These are phyloP conservation scores for Iguana delicatissima DNA, from an alignment of 2,797 vertebrate genomes.

Conservation along the genomic window DNA sequence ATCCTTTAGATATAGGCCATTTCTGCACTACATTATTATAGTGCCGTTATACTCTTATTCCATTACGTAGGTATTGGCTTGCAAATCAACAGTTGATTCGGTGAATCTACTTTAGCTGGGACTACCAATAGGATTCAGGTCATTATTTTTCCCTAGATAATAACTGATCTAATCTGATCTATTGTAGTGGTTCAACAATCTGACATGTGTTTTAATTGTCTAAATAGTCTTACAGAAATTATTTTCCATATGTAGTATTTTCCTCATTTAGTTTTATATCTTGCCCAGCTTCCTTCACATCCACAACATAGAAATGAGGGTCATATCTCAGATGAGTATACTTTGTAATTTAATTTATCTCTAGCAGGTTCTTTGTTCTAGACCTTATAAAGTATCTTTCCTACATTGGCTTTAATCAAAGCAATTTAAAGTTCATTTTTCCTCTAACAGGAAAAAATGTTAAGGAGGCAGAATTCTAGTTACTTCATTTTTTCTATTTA, in stretches of 20 bases:
- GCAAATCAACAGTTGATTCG: too few relatives aligned
- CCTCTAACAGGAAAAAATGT: background rate
- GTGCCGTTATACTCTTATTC: background rate
- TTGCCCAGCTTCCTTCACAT: background rate
- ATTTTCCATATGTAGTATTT: background rate
- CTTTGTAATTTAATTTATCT: conserved; percentile 13
- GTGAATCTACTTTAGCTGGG: too few relatives aligned
- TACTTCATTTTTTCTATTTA: conserved; percentile 5
- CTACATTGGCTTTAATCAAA: conserved; percentile 15
- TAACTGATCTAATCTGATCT: background rate
- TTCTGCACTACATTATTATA: too few relatives aligned
- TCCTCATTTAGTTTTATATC: conserved; percentile 18
- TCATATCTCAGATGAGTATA: background rate
- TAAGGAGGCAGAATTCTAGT: conserved; percentile 11
- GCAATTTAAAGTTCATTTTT: background rate
- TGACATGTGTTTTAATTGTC: background rate
- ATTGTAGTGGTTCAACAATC: background rate
- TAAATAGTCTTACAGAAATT: background rate
- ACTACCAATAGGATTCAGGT: too few relatives aligned
- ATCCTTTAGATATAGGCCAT: background rate
- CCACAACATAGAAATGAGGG: background rate
- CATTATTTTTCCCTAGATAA: background rate
- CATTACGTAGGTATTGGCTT: too few relatives aligned
- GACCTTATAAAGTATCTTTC: background rate
- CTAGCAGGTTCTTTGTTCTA: background rate